These are phyloP conservation scores for Sporophila hypoxantha DNA, from an alignment of 2,113 vertebrate species.

Conservation along the genomic window DNA sequence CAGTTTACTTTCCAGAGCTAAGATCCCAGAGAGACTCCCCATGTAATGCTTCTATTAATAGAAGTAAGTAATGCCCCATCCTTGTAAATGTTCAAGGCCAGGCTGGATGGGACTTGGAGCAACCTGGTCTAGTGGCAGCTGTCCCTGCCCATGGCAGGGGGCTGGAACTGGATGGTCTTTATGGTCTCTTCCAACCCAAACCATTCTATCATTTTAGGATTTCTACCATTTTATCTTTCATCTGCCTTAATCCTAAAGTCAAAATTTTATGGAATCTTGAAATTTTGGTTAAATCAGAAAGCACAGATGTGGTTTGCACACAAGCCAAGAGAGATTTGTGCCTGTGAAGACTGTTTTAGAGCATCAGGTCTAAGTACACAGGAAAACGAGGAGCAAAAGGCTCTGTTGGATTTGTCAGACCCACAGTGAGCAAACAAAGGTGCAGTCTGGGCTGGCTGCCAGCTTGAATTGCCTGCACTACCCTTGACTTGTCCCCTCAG, in stretches of 20 bases:
- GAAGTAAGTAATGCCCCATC: neutral
- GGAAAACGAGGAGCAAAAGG: neutral
- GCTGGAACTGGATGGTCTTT: neutral
- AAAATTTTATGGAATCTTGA: neutral
- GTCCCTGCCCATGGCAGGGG: neutral
- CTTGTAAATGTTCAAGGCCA: neutral
- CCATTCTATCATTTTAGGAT: neutral
- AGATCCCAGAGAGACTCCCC: neutral
- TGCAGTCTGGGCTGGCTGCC: neutral
- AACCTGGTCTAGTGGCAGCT: neutral
- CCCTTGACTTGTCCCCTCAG: conserved; percentile 11
- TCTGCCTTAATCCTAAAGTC: neutral
- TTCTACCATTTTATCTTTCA: neutral
- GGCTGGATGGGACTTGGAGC: neutral
- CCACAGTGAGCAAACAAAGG: conserved; percentile 28
- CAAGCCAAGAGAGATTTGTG: neutral
- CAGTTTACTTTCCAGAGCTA: neutral
- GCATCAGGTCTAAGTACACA: neutral
- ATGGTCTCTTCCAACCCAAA: neutral
- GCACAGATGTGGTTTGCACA: fast-evolving
- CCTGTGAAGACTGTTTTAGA: neutral
- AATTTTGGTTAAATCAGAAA: neutral
- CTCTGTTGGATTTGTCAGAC: neutral
- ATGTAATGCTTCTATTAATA: neutral
- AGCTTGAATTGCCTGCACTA: conserved; percentile 12